These are phyloP conservation scores for Temnothorax longispinosus DNA, from an alignment of 1,140 invertebrate genomes.

Conservation along the genomic window DNA sequence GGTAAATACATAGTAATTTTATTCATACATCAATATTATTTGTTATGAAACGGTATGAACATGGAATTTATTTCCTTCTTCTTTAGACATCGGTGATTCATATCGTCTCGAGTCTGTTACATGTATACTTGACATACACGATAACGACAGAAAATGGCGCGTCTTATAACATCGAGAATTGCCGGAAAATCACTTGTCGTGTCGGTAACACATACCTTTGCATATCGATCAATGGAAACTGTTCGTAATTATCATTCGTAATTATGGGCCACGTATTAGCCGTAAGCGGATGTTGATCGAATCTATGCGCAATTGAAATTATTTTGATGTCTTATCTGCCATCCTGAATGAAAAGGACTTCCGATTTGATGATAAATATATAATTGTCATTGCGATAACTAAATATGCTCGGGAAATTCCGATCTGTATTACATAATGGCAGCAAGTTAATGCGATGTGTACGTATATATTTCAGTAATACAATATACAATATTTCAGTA, in stretches of 20 bases:
- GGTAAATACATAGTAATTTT: background rate
- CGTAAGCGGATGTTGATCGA: background rate
- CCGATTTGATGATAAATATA: background rate
- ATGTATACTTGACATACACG: background rate
- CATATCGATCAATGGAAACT: background rate
- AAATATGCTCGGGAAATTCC: background rate
- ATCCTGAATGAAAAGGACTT: background rate
- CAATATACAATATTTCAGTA: background rate
- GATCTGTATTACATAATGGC: background rate
- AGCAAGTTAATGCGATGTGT: background rate
- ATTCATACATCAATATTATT: background rate
- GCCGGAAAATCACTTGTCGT: background rate
- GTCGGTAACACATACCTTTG: background rate
- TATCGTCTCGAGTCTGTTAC: background rate
- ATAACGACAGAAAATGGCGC: background rate
- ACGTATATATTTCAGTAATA: background rate
- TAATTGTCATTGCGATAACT: background rate
- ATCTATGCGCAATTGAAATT: constrained; percentile 2
- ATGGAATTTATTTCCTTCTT: background rate
- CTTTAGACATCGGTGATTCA: constrained; percentile 10
- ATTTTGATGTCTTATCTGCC: background rate
- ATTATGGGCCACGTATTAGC: background rate
- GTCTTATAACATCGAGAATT: background rate
- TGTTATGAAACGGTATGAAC: background rate
- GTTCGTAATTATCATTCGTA: background rate